phyloP scores from a whole-genome alignment of 2,888 invertebrate genomes.

The Sminthurinus aureus region DNA sequence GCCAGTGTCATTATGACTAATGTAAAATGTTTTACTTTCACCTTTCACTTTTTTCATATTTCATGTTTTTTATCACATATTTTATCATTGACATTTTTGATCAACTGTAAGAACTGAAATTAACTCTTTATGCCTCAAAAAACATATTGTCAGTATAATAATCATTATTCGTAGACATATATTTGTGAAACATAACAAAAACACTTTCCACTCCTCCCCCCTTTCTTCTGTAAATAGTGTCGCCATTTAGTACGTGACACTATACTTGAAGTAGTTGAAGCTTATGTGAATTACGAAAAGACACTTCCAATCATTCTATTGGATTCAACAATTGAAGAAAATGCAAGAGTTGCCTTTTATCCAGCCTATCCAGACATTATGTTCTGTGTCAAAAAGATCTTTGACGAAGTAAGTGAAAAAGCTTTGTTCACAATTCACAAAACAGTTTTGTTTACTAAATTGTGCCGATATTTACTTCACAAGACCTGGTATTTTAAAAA shows the following conservation, averaged over 20 bases:
- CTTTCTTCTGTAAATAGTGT: slow-evolving; percentile 2
- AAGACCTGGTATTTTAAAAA: not conserved
- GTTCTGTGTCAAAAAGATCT: slow-evolving; percentile 55
- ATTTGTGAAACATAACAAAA: no score
- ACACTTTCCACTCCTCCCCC: no score
- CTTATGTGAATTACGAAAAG: slow-evolving; percentile 51
- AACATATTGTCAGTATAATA: no score
- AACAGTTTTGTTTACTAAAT: no score
- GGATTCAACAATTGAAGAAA: slow-evolving; percentile 53
- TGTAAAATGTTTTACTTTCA: slow-evolving; percentile 33
- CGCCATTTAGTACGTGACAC: slow-evolving; percentile 19
- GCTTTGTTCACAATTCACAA: not conserved
- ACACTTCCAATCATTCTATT: slow-evolving; percentile 51
- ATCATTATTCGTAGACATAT: no score
- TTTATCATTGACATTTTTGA: not conserved
- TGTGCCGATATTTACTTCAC: no score
- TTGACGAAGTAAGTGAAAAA: slow-evolving; percentile 49
- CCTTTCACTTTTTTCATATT: not conserved
- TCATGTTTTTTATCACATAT: not conserved
- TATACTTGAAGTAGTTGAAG: slow-evolving; percentile 42
- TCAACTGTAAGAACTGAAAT: not conserved
- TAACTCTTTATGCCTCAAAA: not conserved
- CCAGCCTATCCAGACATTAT: slow-evolving; percentile 53
- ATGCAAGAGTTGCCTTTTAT: slow-evolving; percentile 43
- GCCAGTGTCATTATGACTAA: slow-evolving; percentile 50